Conservation (phyloP, 1,140 invertebrate species). For the Lordiphosa clarofinis region DNA sequence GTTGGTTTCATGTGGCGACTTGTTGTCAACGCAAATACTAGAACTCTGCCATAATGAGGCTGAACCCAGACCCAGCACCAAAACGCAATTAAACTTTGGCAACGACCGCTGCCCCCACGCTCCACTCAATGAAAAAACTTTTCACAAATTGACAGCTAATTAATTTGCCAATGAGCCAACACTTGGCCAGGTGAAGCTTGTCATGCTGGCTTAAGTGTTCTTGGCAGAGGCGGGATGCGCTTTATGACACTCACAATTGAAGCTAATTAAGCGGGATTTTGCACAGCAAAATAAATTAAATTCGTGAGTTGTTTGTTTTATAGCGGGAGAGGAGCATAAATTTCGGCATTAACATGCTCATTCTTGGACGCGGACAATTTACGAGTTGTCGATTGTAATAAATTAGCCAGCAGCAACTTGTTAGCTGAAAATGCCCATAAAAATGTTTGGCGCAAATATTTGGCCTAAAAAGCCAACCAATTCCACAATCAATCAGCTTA, state of each 20-base stretch:
- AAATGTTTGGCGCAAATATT: conserved; percentile 51
- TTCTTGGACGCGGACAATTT: conserved; percentile 45
- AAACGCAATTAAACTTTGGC: conserved; percentile 57
- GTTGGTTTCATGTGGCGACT: conserved; percentile 47
- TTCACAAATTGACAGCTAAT: conserved; percentile 63
- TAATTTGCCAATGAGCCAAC: conserved; percentile 62
- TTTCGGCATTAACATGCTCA: conserved; percentile 56
- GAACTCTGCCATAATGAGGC: conserved; percentile 43
- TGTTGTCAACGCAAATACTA: conserved; percentile 39
- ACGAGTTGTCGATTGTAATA: conserved; percentile 54
- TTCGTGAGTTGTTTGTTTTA: conserved; percentile 49
- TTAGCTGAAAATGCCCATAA: conserved; percentile 66
- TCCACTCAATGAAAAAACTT: conserved; percentile 35
- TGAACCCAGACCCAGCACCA: conserved; percentile 24
- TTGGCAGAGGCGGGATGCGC: conserved; percentile 31
- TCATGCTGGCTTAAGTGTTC: conserved; percentile 31
- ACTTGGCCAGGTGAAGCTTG: conserved; percentile 19
- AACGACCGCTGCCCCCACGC: conserved; percentile 8
- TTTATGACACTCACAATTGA: conserved; percentile 63
- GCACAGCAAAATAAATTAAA: conserved; percentile 53
- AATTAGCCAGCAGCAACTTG: conserved; percentile 59
- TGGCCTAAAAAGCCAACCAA: conserved; percentile 3
- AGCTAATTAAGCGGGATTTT: conserved; percentile 57
- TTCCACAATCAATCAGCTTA: conserved; percentile 47
- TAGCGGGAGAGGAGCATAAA: conserved; percentile 35